phyloP scores from a whole-genome alignment of 2,797 vertebrate genomes.

The Eulemur mongoz region DNA sequence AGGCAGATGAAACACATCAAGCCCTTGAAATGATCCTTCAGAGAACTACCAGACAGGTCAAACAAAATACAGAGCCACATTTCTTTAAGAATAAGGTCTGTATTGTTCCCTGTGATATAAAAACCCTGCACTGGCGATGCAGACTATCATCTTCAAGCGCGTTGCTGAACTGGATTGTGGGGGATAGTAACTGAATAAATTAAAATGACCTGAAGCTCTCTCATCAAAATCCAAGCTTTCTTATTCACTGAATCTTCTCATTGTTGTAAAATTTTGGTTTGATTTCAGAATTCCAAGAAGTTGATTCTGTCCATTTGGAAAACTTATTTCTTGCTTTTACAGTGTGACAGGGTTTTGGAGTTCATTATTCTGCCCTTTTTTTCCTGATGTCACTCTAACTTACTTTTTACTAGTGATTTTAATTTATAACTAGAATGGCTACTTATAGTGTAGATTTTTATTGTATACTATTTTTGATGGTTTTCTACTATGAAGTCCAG shows the following conservation, averaged over 20 bases:
- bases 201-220: neutral
- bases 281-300: neutral
- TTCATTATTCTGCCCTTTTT: neutral
- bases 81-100: neutral
- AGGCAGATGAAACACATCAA: neutral
- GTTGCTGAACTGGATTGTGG: neutral
- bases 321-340: neutral
- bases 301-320: neutral
- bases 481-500: neutral
- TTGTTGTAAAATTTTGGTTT: neutral
- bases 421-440: neutral
- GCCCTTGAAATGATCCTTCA: neutral
- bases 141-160: neutral
- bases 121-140: neutral
- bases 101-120: neutral
- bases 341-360: neutral
- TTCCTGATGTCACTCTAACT: neutral
- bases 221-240: neutral
- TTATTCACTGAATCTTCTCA: neutral
- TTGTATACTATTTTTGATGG: neutral
- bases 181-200: neutral
- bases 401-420: neutral
- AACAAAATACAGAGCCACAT: neutral
- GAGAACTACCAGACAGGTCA: neutral
- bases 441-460: neutral